These are phyloP conservation scores for Coelopa frigida DNA, from an alignment of 1,140 invertebrate species.

Conservation along the genomic window DNA sequence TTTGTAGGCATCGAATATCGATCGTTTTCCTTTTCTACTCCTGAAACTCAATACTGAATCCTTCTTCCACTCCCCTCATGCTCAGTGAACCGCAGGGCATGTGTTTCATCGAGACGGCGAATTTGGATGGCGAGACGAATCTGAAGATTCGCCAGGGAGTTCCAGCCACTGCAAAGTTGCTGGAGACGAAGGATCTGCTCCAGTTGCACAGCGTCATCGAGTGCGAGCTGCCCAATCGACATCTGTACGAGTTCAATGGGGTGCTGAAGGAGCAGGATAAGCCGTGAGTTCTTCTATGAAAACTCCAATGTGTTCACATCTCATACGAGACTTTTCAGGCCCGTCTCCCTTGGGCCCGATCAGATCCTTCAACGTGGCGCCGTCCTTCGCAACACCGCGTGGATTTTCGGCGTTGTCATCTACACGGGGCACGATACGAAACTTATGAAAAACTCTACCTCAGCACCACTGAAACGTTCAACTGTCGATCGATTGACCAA, in stretches of 20 bases:
- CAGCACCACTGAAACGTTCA: conserved; percentile 64
- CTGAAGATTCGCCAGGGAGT: conserved; percentile 92
- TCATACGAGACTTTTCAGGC: conserved; percentile 45
- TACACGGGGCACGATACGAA: conserved; percentile 98
- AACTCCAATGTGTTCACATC: background rate
- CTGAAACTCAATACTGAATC: too few relatives aligned
- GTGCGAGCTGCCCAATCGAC: conserved; percentile 92
- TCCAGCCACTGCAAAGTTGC: conserved; percentile 65
- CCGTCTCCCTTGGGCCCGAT: conserved; percentile 79
- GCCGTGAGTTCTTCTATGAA: conserved; percentile 52
- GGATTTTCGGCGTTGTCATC: conserved; percentile 85
- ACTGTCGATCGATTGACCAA: conserved; percentile 92
- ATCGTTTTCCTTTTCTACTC: too few relatives aligned
- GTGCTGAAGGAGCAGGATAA: conserved; percentile 73
- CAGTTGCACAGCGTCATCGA: conserved; percentile 75
- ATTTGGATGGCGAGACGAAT: conserved; percentile 99
- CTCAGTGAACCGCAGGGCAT: conserved; percentile 92
- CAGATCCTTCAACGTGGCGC: conserved; percentile 91
- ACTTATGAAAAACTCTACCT: conserved; percentile 89
- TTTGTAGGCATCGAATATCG: too few relatives aligned
- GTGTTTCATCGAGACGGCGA: conserved; percentile 99
- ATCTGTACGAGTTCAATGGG: conserved; percentile 95
- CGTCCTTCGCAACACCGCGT: conserved; percentile 91
- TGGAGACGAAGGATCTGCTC: conserved; percentile 65
- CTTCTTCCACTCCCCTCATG: background rate